phyloP scores from a whole-genome alignment of 2,888 invertebrate species.

The Athalia rosae region DNA sequence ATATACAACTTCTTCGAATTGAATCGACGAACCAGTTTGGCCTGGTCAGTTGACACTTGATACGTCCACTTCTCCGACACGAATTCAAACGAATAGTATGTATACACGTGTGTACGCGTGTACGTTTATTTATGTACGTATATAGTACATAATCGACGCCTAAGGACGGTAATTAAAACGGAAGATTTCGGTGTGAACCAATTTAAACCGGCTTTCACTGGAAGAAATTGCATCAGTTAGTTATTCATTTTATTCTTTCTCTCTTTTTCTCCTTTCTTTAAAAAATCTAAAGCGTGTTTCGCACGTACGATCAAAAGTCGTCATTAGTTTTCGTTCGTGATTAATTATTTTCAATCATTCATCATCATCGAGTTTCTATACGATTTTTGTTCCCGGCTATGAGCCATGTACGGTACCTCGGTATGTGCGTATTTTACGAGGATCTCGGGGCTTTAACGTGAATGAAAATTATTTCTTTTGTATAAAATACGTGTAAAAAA shows the following conservation, averaged over 20 bases:
- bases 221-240: slow-evolving; percentile 18
- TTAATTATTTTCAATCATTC: too few species aligned
- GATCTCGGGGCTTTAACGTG: too few species aligned
- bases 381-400: too few species aligned
- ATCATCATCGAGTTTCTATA: too few species aligned
- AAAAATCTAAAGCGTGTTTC: too few species aligned
- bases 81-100: neutral
- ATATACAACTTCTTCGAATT: slow-evolving; percentile 7
- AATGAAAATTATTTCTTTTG: too few species aligned
- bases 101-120: neutral
- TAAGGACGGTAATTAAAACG: slow-evolving; percentile 13
- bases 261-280: slow-evolving; percentile 13
- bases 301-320: too few species aligned
- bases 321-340: too few species aligned
- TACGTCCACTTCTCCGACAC: neutral
- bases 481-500: too few species aligned
- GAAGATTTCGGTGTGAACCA: slow-evolving; percentile 49
- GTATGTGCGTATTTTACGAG: too few species aligned
- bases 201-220: slow-evolving; percentile 54
- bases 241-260: neutral
- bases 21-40: slow-evolving; percentile 23
- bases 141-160: neutral
- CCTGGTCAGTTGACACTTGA: slow-evolving; percentile 6
- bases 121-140: neutral
- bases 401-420: too few species aligned